Conservation (phyloP, 2,797 vertebrate genomes). For the Siniperca obscura region DNA sequence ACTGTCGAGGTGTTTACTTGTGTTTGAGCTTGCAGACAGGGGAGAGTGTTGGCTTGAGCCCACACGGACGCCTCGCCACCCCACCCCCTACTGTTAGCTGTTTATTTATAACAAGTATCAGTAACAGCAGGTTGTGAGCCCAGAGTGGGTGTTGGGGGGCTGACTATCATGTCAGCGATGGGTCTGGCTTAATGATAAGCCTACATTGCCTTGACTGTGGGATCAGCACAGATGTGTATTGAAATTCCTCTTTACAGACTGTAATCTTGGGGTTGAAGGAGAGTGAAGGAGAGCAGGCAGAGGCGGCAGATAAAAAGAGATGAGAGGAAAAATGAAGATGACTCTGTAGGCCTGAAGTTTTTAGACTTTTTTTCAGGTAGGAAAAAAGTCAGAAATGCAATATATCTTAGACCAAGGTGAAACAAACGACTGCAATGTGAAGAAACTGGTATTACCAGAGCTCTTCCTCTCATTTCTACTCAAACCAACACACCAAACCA, state of each 20-base stretch:
- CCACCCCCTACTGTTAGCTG: slow-evolving; percentile 9
- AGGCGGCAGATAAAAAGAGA: neutral
- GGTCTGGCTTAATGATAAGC: slow-evolving; percentile 57
- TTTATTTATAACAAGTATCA: slow-evolving; percentile 58
- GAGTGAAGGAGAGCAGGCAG: slow-evolving; percentile 42
- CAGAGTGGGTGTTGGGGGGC: slow-evolving; percentile 28
- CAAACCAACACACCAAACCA: neutral
- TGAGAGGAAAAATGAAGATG: slow-evolving; percentile 23
- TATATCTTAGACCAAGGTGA: slow-evolving; percentile 19
- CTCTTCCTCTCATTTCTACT: neutral
- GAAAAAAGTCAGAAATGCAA: slow-evolving; percentile 9
- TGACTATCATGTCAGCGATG: slow-evolving; percentile 17
- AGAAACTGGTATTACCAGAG: neutral
- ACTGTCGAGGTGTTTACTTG: slow-evolving; percentile 46
- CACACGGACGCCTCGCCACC: neutral
- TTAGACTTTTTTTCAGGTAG: neutral
- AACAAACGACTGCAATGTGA: neutral
- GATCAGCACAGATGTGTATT: slow-evolving; percentile 45
- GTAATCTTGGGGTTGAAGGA: slow-evolving; percentile 56
- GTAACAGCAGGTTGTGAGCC: slow-evolving; percentile 37
- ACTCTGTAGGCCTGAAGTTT: slow-evolving; percentile 1
- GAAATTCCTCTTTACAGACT: slow-evolving; percentile 41
- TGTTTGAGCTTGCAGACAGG: slow-evolving; percentile 21
- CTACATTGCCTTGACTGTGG: slow-evolving; percentile 29
- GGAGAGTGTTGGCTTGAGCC: slow-evolving; percentile 21